Evolutionary conservation across 2,113 vertebrate species (phyloP).

Genomic region (Melanocharis versteri): DNA sequence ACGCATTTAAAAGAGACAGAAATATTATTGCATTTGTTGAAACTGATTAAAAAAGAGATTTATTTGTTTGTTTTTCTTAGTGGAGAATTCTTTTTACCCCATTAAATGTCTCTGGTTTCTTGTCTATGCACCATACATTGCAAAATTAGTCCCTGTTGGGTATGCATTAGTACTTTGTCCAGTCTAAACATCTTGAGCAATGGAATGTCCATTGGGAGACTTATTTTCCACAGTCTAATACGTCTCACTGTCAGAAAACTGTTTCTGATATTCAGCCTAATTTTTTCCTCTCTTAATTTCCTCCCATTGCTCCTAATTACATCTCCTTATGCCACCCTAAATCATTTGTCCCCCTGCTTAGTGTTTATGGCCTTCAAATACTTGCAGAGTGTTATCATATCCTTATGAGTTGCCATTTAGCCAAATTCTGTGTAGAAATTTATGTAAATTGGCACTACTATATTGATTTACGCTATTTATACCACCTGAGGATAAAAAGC

Average conservation of each 20-base stretch:
- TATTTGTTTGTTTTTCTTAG: neutral
- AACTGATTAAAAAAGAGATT: neutral
- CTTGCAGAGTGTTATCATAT: conserved; percentile 44
- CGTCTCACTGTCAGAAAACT: conserved; percentile 41
- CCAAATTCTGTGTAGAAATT: neutral
- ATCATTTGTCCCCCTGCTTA: conserved; percentile 2
- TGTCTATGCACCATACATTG: neutral
- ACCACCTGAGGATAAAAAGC: neutral
- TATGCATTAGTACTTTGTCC: neutral
- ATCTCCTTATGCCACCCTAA: conserved; percentile 12
- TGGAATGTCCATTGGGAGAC: conserved; percentile 15
- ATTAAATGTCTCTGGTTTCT: conserved; percentile 10
- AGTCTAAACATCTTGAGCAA: conserved; percentile 44
- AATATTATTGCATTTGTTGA: neutral
- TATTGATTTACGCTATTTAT: neutral
- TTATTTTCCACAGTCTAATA: conserved; percentile 35
- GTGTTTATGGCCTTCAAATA: conserved; percentile 43
- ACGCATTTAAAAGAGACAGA: neutral
- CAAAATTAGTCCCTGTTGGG: conserved; percentile 1
- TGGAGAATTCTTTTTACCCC: neutral
- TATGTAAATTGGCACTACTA: neutral
- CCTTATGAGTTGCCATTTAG: neutral
- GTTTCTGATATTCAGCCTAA: conserved; percentile 36
- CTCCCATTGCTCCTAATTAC: conserved; percentile 45
- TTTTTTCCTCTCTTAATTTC: conserved; percentile 37